Conservation (phyloP, 2,113 vertebrate species). For the Micromys minutus region DNA sequence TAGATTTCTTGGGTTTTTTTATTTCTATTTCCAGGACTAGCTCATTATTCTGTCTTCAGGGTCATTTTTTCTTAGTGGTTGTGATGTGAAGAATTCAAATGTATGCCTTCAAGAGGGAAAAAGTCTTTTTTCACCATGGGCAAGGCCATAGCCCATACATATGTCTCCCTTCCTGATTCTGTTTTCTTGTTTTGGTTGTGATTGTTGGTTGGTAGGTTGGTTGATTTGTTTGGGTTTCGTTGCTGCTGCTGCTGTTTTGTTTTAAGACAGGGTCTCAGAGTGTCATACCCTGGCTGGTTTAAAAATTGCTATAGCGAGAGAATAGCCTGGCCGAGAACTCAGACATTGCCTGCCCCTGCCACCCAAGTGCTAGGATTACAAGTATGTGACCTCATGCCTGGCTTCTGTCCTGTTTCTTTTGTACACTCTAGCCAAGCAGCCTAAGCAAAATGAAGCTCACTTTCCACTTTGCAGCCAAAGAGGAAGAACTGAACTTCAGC, state of each 20-base stretch:
- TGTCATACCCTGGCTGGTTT: background rate
- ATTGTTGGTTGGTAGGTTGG: background rate
- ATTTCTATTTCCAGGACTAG: constrained; percentile 6
- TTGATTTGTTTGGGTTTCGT: background rate
- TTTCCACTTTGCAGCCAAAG: background rate
- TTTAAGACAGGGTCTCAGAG: background rate
- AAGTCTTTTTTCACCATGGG: background rate
- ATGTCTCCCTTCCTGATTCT: background rate
- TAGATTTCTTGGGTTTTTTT: background rate
- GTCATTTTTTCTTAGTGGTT: background rate
- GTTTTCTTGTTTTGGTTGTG: background rate
- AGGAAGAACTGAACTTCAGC: background rate
- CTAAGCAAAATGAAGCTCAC: background rate
- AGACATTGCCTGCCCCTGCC: background rate
- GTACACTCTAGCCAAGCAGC: background rate
- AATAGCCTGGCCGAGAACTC: background rate
- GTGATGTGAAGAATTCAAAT: background rate
- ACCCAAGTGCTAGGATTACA: too few species aligned
- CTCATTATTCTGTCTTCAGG: constrained; percentile 11
- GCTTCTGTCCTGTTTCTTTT: background rate
- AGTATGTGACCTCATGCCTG: background rate
- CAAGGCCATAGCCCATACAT: background rate
- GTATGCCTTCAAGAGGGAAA: background rate
- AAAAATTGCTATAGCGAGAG: background rate
- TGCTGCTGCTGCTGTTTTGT: too few species aligned